These are phyloP conservation scores for Bambusicola thoracicus DNA, from an alignment of 2,113 vertebrate genomes.

Conservation along the genomic window DNA sequence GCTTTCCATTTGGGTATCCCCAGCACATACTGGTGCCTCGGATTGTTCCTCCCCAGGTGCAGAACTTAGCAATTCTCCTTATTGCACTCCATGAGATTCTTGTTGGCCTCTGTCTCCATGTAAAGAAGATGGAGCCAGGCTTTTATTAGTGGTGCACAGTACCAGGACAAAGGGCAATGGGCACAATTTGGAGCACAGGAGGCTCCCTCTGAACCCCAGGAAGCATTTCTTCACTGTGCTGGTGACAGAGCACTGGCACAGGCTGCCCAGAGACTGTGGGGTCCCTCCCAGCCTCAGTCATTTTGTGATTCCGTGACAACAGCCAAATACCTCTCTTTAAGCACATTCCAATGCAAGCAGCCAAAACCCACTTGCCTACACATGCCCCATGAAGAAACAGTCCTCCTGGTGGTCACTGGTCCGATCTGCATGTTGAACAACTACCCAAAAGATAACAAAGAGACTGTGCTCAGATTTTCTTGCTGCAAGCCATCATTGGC, in stretches of 20 bases:
- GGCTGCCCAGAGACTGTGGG: background rate
- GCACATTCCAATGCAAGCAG: background rate
- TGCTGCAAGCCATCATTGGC: background rate
- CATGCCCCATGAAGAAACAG: background rate
- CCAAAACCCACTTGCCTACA: background rate
- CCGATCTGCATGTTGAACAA: background rate
- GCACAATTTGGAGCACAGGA: background rate
- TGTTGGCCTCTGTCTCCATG: background rate
- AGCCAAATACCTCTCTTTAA: background rate
- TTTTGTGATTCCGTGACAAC: background rate
- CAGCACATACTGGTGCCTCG: background rate
- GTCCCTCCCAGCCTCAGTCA: background rate
- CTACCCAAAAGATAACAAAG: background rate
- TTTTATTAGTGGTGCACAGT: background rate
- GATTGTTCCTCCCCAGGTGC: background rate
- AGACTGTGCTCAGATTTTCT: background rate
- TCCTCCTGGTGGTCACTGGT: background rate
- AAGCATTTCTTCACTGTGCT: background rate
- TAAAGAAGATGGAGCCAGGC: background rate
- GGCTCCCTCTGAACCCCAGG: background rate
- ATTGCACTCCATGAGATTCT: background rate
- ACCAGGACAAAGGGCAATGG: background rate
- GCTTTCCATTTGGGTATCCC: background rate
- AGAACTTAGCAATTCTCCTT: background rate
- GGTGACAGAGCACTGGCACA: background rate